phyloP scores from a whole-genome alignment of 1,140 invertebrate species.

The Eupristina koningsbergeri region DNA sequence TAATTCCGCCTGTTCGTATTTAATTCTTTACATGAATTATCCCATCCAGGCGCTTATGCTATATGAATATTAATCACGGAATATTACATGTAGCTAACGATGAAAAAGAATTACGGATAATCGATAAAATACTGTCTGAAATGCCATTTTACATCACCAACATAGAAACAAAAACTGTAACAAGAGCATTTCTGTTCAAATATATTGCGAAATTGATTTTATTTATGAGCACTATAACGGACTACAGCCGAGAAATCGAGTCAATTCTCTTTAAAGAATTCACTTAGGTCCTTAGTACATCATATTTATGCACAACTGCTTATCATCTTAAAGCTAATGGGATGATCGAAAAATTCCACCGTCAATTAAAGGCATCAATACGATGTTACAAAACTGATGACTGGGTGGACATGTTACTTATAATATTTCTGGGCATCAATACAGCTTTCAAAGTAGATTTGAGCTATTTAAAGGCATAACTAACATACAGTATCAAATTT shows the following conservation, averaged over 20 bases:
- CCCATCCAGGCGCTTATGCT: no score
- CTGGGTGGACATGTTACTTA: neutral
- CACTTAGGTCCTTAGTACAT: no score
- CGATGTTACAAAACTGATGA: neutral
- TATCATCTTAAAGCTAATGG: constrained; percentile 66
- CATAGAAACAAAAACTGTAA: neutral
- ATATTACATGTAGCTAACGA: no score
- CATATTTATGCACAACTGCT: constrained; percentile 63
- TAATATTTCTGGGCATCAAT: constrained; percentile 4
- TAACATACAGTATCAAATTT: no score
- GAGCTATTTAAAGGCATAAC: no score
- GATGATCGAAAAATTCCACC: constrained; percentile 64
- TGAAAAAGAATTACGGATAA: no score
- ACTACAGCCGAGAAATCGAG: constrained; percentile 35
- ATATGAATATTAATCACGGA: no score
- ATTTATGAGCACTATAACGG: neutral
- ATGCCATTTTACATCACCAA: no score
- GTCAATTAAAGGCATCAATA: constrained; percentile 59
- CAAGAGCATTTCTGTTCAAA: neutral
- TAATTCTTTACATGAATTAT: no score
- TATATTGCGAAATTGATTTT: constrained; percentile 3
- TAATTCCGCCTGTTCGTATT: no score
- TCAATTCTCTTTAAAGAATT: constrained; percentile 12
- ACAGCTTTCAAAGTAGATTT: neutral
- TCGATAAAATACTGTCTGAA: no score